These are phyloP conservation scores for Phaenicophaeus curvirostris DNA, from an alignment of 2,797 vertebrate genomes.

Conservation along the genomic window DNA sequence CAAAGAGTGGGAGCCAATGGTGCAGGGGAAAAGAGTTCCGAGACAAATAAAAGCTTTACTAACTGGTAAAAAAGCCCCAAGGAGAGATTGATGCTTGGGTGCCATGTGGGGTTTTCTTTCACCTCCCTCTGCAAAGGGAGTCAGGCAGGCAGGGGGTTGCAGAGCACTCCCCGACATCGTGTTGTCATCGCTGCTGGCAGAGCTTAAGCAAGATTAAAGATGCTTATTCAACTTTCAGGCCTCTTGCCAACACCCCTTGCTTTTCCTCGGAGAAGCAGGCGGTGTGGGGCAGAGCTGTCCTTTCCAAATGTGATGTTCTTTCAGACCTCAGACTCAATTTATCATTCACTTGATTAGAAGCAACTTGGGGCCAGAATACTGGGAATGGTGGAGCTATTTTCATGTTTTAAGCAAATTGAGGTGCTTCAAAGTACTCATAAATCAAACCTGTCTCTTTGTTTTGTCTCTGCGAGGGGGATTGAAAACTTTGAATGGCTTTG, in stretches of 20 bases:
- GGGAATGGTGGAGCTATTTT: not conserved
- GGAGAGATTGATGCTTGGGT: not conserved
- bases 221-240: not conserved
- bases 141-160: too few relatives aligned
- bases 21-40: not conserved
- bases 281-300: not conserved
- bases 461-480: not conserved
- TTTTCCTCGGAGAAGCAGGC: not conserved
- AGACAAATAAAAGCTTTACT: not conserved
- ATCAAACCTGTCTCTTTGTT: not conserved
- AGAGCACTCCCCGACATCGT: not conserved
- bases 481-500: not conserved
- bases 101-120: not conserved
- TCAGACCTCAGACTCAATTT: not conserved
- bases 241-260: not conserved
- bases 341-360: not conserved
- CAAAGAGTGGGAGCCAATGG: not conserved
- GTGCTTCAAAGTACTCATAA: not conserved
- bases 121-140: not conserved
- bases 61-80: not conserved
- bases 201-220: slow-evolving; percentile 48
- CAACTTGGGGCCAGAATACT: not conserved
- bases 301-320: not conserved
- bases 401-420: not conserved
- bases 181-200: not conserved